Base-by-base conservation (phyloP, 2,888 invertebrate species). In the Drosophila robusta region DNA sequence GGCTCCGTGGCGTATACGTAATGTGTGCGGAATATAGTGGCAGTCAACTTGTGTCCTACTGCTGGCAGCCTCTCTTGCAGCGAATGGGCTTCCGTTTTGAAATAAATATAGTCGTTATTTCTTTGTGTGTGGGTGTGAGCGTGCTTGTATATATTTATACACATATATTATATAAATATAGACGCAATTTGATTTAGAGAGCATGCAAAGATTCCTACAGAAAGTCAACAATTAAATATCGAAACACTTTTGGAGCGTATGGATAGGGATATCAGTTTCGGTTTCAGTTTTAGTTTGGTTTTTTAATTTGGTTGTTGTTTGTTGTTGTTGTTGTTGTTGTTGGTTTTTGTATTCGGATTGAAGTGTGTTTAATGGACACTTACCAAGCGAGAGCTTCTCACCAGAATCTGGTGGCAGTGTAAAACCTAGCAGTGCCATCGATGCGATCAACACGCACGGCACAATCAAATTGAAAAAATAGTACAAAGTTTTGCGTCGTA, bases 401-500 rank as follows among this genome's bases (percentile, higher is more conserved):
- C 99, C 99, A 85, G 99, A 99, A 94, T 99, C 99, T 87, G 99
- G 99, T 90, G 99, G 99, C 93, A 99, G 94, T 87, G 98, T 98
- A 94, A 99, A 99, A 90, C 99, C 98, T 90, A 99, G 95, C 88
- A 99, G 95, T 86, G 99, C 98, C 97, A 99, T 98, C 89, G 99
- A 98, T 89, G 99, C 98, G 92, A 99, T 99, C 92, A 99, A 95
- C 91, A 99, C 98, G 93, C 99, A 99, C 86, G 99, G 99, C 92
- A 99, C 98, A 93, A 99, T 99, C 92, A 99, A 95, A 94, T 99
- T 99, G 95, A 99, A 98, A 94, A 99, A 99, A 94, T 99, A 99
- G 94, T 99, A 99, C 90, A 99, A 95, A 78, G 99, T 98, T 93
- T 99, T 96, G 91, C 99, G 95, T 90, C 98, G 95, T 93, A 99